phyloP scores from a whole-genome alignment of 2,888 invertebrate species.

The Colletes collaris region DNA sequence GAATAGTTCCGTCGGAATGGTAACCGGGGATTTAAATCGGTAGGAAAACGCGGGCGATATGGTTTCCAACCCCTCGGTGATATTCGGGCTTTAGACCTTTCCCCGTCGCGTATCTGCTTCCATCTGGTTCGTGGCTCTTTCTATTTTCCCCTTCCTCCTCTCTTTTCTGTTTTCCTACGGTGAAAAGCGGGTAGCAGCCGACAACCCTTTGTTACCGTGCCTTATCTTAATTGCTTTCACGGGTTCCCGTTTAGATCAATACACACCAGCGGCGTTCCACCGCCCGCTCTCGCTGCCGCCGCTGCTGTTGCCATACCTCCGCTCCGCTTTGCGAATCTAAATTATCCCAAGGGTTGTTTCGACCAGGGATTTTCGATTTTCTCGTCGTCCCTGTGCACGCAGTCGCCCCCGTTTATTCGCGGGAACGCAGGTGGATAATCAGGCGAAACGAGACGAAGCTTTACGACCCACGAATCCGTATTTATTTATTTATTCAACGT shows the following conservation, averaged over 20 bases:
- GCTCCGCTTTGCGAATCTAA: constrained; percentile 69
- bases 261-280: constrained; percentile 69
- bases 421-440: constrained; percentile 6
- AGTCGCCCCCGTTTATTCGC: constrained; percentile 62
- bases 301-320: constrained; percentile 48
- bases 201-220: constrained; percentile 82
- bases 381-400: constrained; percentile 19
- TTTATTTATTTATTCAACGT: too few species aligned
- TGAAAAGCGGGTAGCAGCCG: constrained; percentile 74
- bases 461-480: too few species aligned
- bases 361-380: constrained; percentile 54
- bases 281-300: constrained; percentile 22
- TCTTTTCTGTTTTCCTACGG: constrained; percentile 67
- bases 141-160: constrained; percentile 25
- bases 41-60: constrained; percentile 7
- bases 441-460: too few species aligned
- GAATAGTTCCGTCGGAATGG: not conserved
- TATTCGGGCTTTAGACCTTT: constrained; percentile 6
- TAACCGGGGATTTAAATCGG: not conserved
- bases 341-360: constrained; percentile 74
- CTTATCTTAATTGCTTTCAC: constrained; percentile 82
- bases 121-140: constrained; percentile 29
- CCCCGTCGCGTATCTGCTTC: constrained; percentile 29
- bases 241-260: constrained; percentile 81
- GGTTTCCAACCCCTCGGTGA: constrained; percentile 23